phyloP scores from a whole-genome alignment of 2,113 vertebrate genomes.

The Monopterus albus region DNA sequence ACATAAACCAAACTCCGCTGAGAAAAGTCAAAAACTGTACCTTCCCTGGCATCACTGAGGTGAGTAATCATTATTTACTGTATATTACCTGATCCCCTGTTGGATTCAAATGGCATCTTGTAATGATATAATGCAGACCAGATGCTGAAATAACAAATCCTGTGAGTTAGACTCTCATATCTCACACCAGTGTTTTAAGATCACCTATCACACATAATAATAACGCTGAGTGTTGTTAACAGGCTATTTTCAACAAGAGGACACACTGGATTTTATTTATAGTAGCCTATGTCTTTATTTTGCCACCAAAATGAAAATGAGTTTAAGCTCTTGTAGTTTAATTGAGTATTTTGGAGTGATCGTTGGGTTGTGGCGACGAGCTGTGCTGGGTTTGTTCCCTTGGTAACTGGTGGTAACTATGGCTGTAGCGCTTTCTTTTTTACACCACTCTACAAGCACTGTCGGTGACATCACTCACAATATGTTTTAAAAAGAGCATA shows the following conservation, averaged over 20 bases:
- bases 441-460: slow-evolving; percentile 31
- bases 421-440: slow-evolving; percentile 61
- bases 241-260: slow-evolving; percentile 12
- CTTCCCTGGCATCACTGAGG: not conserved
- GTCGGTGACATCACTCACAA: slow-evolving; percentile 36
- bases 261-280: slow-evolving; percentile 25
- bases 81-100: not conserved
- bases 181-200: not conserved
- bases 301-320: slow-evolving; percentile 18
- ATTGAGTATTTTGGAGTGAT: slow-evolving; percentile 20
- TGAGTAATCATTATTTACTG: slow-evolving; percentile 33
- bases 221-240: not conserved
- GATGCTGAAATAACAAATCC: slow-evolving; percentile 5
- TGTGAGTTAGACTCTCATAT: not conserved
- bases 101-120: not conserved
- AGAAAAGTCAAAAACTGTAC: not conserved
- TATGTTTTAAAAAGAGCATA: slow-evolving; percentile 28
- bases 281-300: slow-evolving; percentile 7
- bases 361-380: not conserved
- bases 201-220: not conserved
- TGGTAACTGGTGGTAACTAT: slow-evolving; percentile 67
- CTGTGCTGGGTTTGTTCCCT: slow-evolving; percentile 52
- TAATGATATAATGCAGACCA: slow-evolving; percentile 7
- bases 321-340: not conserved
- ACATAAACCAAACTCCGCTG: not conserved